Conservation (phyloP, 2,888 invertebrate genomes). For the Ennomos quercinarius region DNA sequence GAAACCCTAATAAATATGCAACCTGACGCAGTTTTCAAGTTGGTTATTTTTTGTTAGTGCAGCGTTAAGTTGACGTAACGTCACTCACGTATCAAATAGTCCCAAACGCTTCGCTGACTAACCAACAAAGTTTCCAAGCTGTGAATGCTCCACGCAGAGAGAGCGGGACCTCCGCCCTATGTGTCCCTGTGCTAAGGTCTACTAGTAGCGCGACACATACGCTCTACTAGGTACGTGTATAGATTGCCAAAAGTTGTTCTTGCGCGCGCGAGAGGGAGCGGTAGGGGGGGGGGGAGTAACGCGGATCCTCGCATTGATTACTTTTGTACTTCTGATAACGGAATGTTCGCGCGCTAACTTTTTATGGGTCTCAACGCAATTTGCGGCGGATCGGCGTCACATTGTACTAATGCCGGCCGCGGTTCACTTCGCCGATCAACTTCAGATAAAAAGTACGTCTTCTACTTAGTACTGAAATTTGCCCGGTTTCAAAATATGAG, state of each 20-base stretch:
- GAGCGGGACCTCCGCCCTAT: slow-evolving; percentile 7
- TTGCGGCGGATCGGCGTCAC: slow-evolving; percentile 22
- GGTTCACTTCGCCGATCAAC: background rate
- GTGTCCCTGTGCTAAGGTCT: background rate
- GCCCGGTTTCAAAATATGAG: background rate
- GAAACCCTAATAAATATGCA: too few relatives aligned
- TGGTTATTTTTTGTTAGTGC: too few relatives aligned
- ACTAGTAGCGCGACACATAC: background rate
- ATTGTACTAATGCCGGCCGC: slow-evolving; percentile 1
- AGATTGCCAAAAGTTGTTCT: slow-evolving; percentile 20
- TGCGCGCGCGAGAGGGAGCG: slow-evolving; percentile 10
- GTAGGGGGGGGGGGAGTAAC: slow-evolving; percentile 18
- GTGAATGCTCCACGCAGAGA: background rate
- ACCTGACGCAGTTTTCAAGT: too few relatives aligned
- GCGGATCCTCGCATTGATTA: slow-evolving; percentile 37
- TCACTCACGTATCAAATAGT: too few relatives aligned
- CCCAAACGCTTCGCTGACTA: too few relatives aligned
- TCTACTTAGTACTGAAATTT: background rate
- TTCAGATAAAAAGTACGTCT: background rate
- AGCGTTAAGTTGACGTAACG: too few relatives aligned
- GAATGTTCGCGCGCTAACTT: slow-evolving; percentile 33
- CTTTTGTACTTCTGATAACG: slow-evolving; percentile 38
- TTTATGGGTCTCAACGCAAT: slow-evolving; percentile 30
- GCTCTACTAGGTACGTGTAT: slow-evolving; percentile 1
- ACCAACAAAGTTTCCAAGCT: too few relatives aligned